Evolutionary conservation across 2,797 vertebrate genomes (phyloP), one percentile per base, ranked within the genome.

Genomic region (Steatocranus sp.): DNA sequence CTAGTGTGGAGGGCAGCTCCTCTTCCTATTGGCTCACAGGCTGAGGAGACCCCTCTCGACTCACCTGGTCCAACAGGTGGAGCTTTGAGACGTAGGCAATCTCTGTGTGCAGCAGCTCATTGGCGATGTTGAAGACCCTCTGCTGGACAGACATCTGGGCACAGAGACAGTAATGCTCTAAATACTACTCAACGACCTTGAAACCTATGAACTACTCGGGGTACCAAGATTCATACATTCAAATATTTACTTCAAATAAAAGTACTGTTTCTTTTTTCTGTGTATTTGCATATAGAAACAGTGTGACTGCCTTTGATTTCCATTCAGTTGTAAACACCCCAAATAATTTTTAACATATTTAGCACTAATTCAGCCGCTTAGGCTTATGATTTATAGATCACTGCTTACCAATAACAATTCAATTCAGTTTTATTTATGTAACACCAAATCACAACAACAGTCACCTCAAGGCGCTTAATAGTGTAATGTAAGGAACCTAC

Each of bases 81-180:
- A 98, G 96, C 78, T 97, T 96, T 53, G 97, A 97, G 75, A 98
- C 97, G 0, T 98, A 98, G 56, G 97, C 96, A 20, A 94, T 97
- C 94, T 98, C 97, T 1, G 97, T 98, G 89, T 96, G 97, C 38
- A 98, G 96, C 68, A 98, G 96, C 91, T 98, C 97, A 1, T 97
- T 98, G 75, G 97, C 97, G 9, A 98, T 98, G 93, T 97, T 97
- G 91, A 97, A 98, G 30, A 97, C 97, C 63, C 97, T 97, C 94
- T 98, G 97, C 56, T 97, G 97, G 76, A 97, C 95, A 0, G 97
- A 97, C 87, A 98, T 83, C 97, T 98, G 91, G 17, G 76, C 25
- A 80, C 11, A 34, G 2, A 87, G 20, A 81, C 8, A 43, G 23
- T n/a, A 11, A 30, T 56, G 15, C 15, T 56, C 53, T 56, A 58